Conservation (phyloP, 2,797 vertebrate genomes). For the Trachops cirrhosus region DNA sequence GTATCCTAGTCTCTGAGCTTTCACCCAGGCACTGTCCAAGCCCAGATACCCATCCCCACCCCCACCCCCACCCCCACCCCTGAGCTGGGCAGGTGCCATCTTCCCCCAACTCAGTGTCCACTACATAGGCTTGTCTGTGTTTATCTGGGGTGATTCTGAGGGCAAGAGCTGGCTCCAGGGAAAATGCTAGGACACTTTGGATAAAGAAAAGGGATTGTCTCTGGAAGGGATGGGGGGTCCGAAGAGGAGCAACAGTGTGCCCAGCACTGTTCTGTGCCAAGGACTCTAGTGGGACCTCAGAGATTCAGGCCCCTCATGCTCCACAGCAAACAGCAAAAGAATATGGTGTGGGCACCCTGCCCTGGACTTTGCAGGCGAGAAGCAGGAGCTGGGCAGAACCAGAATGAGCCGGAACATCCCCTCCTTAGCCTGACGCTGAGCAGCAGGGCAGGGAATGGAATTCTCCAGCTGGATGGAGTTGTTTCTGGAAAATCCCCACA, state of each 20-base stretch:
- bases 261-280: background rate
- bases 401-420: constrained; percentile 16
- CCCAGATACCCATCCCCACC: background rate
- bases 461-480: constrained; percentile 45
- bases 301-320: background rate
- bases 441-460: constrained; percentile 46
- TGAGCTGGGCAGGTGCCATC: background rate
- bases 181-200: background rate
- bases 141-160: background rate
- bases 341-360: background rate
- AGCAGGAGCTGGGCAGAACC: constrained; percentile 52
- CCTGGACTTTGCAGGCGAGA: background rate
- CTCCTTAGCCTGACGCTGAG: constrained; percentile 18
- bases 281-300: background rate
- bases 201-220: background rate
- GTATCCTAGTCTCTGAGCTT: background rate
- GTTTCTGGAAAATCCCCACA: constrained; percentile 72
- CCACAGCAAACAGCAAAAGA: background rate
- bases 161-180: background rate
- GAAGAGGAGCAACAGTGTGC: background rate
- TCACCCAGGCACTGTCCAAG: background rate
- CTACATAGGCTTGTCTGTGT: background rate
- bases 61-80: background rate
- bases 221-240: background rate
- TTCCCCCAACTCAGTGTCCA: background rate